A percentile compares a stretch with the other conserved stretches of the same genome.
These are phyloP conservation scores for Florisuga fusca DNA, from an alignment of 2,797 vertebrate species.

Conservation along the genomic window DNA sequence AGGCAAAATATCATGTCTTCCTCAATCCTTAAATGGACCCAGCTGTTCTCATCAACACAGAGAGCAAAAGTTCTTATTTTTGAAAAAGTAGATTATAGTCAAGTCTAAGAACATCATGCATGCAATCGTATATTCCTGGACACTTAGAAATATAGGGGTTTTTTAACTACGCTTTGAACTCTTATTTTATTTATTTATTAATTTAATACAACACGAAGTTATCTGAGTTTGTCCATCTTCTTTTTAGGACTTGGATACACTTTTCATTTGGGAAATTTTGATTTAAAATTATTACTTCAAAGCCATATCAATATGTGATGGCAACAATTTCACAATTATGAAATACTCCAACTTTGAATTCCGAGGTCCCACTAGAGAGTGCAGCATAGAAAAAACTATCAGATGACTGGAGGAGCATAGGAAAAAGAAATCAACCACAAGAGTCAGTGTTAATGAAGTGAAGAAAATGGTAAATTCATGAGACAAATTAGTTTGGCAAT, in stretches of 20 bases:
- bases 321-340: neutral
- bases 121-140: neutral
- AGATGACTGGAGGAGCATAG: neutral
- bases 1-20: neutral
- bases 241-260: neutral
- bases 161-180: neutral
- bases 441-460: neutral
- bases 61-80: neutral
- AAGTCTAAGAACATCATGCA: neutral
- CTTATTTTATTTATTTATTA: neutral
- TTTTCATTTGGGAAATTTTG: neutral
- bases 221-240: neutral
- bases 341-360: neutral
- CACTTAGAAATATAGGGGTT: rapidly evolving
- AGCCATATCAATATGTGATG: neutral
- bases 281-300: neutral
- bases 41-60: neutral
- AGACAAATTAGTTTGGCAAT: neutral
- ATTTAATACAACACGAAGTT: neutral
- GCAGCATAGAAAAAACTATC: neutral
- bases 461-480: neutral
- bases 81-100: neutral
- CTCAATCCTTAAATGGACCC: neutral
- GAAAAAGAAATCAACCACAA: neutral
- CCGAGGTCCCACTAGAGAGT: neutral